Evolutionary conservation across 2,113 vertebrate genomes (phyloP), one percentile per base, ranked within the genome.

Genomic region (Alligator mississippiensis): DNA sequence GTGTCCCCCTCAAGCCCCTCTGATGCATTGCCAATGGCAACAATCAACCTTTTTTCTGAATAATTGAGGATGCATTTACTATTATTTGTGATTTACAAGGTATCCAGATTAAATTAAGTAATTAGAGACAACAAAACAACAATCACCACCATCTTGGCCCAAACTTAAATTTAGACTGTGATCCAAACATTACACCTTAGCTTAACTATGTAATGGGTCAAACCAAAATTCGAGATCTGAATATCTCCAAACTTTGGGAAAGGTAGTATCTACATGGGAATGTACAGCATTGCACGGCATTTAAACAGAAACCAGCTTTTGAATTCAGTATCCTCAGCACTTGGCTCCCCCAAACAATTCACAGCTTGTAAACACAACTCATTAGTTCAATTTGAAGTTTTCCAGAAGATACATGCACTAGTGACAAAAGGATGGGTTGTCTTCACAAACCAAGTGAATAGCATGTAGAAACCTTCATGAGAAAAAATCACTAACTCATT

Each of bases 281-380:
- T 12, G 13, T 12, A 4, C 62, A 34, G 5, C 90, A 27, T 12
- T n/a, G 6, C 0, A 5, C 28, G 6, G 55, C 6, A 15, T 0
- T 0, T 3, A 75, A 93, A 84, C 17, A 72, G 68, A 72, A 72
- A 80, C 68, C 82, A 77, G 19, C 11, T 80, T 80, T 11, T 22
- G 18, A 82, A 12, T 10, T 24, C 76, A 82, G 70, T 82, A 10
- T 55, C 85, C 84, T 59, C 22, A 13, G 9, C 77, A 61, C 55
- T 9, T 28, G 63, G 11, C 5, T 87, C 38, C 6, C 24, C 74
- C 22, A 4, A 25, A 58, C 76, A 0, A 0, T 70, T 90, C 30
- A n/a, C 11, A 80, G 70, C 11, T 84, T 21, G 4, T 82, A 27
- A 80, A 66, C 3, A 2, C 0, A 47, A 54, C 72, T 12, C 24